Base-by-base conservation (phyloP, 2,797 vertebrate species). In the Presbytis comata region DNA sequence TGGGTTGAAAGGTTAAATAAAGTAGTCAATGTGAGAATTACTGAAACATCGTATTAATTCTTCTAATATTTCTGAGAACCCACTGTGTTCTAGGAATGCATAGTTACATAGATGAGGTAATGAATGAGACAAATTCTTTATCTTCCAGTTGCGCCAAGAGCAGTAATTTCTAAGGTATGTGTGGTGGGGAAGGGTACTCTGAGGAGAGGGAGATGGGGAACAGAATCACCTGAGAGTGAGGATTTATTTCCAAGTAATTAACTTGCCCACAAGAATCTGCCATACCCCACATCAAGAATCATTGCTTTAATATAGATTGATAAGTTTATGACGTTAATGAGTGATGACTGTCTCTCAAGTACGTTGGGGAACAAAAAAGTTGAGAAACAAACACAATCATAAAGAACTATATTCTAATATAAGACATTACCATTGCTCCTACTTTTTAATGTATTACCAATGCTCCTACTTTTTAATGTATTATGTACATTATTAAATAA, bases 1-100 rank as follows among this genome's bases (percentile, higher is more conserved):
- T 30, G 46, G 33, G 12, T 76, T 13, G 16, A 57, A 95, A 83
- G 22, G 1, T 70, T 84, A 53, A 81, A 94, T 72, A 90, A 84
- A 91, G 44, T 11, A 93, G 57, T 59, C 53, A 75, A 24, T 30
- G 57, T 0, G 9, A 90, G 50, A 57, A 24, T 64, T 33, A 70
- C 74, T 84, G 26, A 89, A 91, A 79, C 46, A 41, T 33, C 50
- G 79, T 7, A 74, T 53, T 85, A 81, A 92, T 30, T 97, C n/a
- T n/a, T n/a, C 39, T 55, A 83, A 28, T 76, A 89, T 59, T 96
- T 86, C 75, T 89, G 41, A 94, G 30, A 88, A 55, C 10, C 9
- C 33, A 64, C 13, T 39, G n/a, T 59, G 1, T 21, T 79, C 26
- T 75, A 85, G 55, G 39, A 78, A 59, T 5, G 19, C 8, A n/a